A percentile compares a stretch with the other conserved stretches of the same genome.
phyloP scores from a whole-genome alignment of 1,140 invertebrate genomes.

The Atta colombica region DNA sequence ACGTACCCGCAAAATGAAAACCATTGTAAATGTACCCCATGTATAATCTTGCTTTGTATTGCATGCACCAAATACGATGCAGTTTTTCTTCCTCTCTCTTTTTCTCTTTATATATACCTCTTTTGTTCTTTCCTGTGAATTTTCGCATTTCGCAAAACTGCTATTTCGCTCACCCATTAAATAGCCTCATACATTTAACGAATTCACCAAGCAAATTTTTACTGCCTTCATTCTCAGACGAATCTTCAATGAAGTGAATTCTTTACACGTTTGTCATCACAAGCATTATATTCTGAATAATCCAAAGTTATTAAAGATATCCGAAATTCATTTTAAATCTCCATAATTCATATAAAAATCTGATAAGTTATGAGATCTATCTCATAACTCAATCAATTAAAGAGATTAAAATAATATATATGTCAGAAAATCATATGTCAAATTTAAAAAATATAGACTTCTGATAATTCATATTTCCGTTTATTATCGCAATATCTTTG shows the following conservation, averaged over 20 bases:
- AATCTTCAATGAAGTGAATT: neutral
- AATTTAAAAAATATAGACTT: neutral
- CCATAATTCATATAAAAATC: neutral
- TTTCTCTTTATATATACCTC: neutral
- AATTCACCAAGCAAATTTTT: slow-evolving; percentile 44
- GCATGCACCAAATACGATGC: neutral
- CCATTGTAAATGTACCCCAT: slow-evolving; percentile 10
- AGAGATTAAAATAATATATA: slow-evolving; percentile 22
- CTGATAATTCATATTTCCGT: neutral
- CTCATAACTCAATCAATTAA: neutral
- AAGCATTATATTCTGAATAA: neutral
- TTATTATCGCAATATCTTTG: neutral
- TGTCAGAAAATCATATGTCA: neutral
- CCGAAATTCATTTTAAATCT: neutral
- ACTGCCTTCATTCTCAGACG: neutral
- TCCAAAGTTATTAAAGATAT: neutral
- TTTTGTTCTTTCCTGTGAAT: neutral
- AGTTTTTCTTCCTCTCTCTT: neutral
- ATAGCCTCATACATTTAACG: neutral
- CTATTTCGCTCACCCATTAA: neutral
- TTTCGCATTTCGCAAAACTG: slow-evolving; percentile 11
- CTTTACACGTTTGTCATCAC: neutral
- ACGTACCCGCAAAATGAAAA: slow-evolving; percentile 37
- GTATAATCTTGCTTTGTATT: slow-evolving; percentile 47
- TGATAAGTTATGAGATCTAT: neutral